Evolutionary conservation across 2,113 vertebrate genomes (phyloP).

Genomic region (Lagopus muta): DNA sequence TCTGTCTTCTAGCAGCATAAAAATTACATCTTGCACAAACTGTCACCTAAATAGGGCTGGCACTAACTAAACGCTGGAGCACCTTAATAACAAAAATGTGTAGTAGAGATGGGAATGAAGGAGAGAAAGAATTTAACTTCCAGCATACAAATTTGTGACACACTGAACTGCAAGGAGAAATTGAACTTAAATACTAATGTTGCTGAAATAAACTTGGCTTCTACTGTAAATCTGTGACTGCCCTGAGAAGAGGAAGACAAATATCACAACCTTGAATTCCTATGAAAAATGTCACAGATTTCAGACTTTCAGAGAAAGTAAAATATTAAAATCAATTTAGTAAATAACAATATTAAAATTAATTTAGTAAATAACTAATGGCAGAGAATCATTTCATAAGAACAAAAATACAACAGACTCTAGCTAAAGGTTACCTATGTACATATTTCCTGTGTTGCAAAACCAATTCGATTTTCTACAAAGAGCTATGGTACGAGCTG

Average conservation of each 20-base stretch:
- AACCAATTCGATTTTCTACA: background rate
- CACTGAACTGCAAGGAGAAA: background rate
- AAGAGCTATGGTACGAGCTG: background rate
- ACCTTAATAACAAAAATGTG: background rate
- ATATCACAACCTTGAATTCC: background rate
- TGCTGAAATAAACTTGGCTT: slow-evolving; percentile 1
- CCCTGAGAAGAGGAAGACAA: background rate
- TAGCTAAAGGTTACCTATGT: background rate
- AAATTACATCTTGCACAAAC: background rate
- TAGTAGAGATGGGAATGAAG: background rate
- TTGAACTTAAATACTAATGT: background rate
- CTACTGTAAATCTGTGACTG: background rate
- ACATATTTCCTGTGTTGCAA: background rate
- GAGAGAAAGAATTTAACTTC: background rate
- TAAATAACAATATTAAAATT: background rate
- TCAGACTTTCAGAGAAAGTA: background rate
- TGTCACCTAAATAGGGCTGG: background rate
- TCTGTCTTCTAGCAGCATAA: background rate
- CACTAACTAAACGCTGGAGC: background rate
- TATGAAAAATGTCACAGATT: background rate
- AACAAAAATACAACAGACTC: background rate
- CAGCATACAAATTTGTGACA: background rate
- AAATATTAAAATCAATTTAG: background rate
- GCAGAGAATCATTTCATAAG: background rate
- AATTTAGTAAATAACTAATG: background rate